Evolutionary conservation across 2,888 invertebrate genomes (phyloP), one percentile per base, ranked within the genome.

Genomic region (Crepidodera aurea): DNA sequence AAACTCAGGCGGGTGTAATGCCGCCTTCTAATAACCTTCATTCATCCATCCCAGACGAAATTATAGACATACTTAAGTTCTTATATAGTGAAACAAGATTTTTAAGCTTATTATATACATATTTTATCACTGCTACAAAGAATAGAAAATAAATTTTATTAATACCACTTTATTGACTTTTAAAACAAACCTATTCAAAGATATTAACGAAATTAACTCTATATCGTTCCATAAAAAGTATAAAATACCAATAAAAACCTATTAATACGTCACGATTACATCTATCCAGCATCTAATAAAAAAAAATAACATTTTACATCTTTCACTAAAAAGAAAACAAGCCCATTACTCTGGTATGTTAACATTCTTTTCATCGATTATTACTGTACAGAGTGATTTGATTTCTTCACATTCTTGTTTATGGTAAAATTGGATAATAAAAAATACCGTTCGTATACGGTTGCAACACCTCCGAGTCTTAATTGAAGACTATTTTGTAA

Each of bases 331-430:
- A 34, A 34, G n/a, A 34, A 34, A 12, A 34, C 34, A 34, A 34
- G 13, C 34, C 34, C 10, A 34, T 34, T 34, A 34, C n/a, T 34
- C 34, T 34, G 10, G 13, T 13, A 34, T 34, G 34, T 42, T 42
- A 19, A 42, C 48, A 32, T 29, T 29, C 50, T 50, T 50, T 32
- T 16, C 50, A 32, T 50, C 50, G 13, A 50, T 16, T 50, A 50
- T 50, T 50, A 50, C 50, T 32, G 50, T 50, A 29, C 29, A 29
- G 22, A 42, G 42, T 19, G 19, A 15, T 50, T 50, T 22, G 50
- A 16, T 50, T 50, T 50, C 50, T 15, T 22, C 27, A 50, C 32
- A 32, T 18, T 16, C 32, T 50, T 22, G 50, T 27, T 50, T 50
- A 32, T 32, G 50, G 32, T 32, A 15, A 44, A 44, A 16, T 44